These are phyloP conservation scores for Hozukius guyotensis DNA, from an alignment of 2,797 vertebrate genomes.

Conservation along the genomic window DNA sequence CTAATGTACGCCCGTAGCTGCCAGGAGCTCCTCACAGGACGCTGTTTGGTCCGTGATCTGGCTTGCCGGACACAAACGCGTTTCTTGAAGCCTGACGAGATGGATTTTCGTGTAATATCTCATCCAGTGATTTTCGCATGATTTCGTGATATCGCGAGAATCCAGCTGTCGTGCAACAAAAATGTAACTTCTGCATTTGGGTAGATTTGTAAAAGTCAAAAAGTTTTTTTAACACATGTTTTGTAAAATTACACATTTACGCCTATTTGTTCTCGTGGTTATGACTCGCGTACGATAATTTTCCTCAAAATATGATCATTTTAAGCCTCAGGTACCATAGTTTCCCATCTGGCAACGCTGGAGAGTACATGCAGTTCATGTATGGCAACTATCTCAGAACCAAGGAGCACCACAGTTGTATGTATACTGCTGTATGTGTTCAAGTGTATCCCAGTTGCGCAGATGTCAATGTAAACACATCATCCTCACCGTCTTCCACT, in stretches of 20 bases:
- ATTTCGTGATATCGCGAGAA: not conserved
- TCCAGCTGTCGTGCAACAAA: not conserved
- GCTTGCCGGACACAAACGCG: no score
- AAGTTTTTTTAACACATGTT: not conserved
- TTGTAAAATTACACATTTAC: not conserved
- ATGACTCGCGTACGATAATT: not conserved
- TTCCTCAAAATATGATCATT: not conserved
- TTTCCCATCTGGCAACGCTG: not conserved
- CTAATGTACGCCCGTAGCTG: no score
- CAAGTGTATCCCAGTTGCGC: constrained; percentile 25
- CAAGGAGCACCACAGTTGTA: not conserved
- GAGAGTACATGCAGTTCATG: not conserved
- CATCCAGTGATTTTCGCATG: not conserved
- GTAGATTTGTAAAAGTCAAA: not conserved
- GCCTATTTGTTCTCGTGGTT: not conserved
- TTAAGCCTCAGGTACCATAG: no score
- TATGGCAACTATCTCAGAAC: not conserved
- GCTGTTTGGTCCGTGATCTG: no score
- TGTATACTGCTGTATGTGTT: not conserved
- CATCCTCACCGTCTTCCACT: constrained; percentile 26
- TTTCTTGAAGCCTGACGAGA: no score
- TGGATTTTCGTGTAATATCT: no score
- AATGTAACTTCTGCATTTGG: not conserved
- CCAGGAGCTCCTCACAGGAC: no score
- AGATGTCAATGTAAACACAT: constrained; percentile 46